Base-by-base conservation (phyloP, 2,888 invertebrate species). In the Bhutanitis thaidina region DNA sequence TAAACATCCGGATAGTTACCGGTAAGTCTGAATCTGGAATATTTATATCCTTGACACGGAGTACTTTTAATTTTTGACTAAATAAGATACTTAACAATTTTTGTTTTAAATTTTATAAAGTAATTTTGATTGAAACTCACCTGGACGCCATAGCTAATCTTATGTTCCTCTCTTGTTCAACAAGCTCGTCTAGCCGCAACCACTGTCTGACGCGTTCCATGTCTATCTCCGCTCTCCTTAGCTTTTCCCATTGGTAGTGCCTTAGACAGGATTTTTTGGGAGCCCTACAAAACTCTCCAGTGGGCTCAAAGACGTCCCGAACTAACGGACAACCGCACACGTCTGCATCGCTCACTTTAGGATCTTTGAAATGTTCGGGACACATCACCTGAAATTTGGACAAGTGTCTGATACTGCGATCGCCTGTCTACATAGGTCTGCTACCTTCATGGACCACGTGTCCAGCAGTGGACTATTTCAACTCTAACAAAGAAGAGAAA, bases 191-290 rank as follows among this genome's bases (percentile, higher is more conserved):
- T 71, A 98, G 91, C 74, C 96, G 94, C 57, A 98, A 87, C 97
- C 98, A 98, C 90, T 98, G 95, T 0, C 95, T 89, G 0, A 95
- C 95, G n/a, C 94, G 80, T 80, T 98, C 98, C 93, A 98, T 94
- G 72, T 99, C 98, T 39, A 98, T 96, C 90, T 98, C 97, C 0
- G 98, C 98, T 13, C 98, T 81, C 0, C 98, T 90, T 56, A 98
- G 83, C 80, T 98, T 98, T 82, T 98, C 98, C 98, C 98, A 99
- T 61, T 96, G 96, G 75, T 95, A 96, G 77, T 99, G 99, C 64
- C 93, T 94, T 46, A 95, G 93, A 71, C 98, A 99, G 57, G 93
- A 93, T 77, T 98, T 97, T 78, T 98, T 98, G 0, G 97, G 94
- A 0, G 94, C 94, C 5, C 87, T 81, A 75, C 99, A 99, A 84